These are phyloP conservation scores for Adela reaumurella DNA, from an alignment of 2,888 invertebrate species.

Conservation along the genomic window DNA sequence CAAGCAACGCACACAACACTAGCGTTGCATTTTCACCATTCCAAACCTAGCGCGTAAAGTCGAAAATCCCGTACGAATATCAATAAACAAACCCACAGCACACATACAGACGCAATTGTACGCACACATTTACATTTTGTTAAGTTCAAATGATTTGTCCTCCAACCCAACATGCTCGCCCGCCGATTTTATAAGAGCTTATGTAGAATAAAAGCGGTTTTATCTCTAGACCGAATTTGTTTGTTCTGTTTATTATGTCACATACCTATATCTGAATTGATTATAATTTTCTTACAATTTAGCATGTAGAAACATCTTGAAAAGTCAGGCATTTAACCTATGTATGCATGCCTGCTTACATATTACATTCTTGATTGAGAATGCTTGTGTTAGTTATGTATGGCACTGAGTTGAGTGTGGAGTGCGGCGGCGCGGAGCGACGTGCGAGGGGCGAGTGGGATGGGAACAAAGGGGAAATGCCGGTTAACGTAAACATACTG, in stretches of 20 bases:
- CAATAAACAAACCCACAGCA: constrained; percentile 59
- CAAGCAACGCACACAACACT: constrained; percentile 54
- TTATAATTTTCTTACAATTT: too few relatives aligned
- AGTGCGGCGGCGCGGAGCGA: not conserved
- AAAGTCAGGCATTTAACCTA: too few relatives aligned
- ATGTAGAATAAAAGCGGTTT: too few relatives aligned
- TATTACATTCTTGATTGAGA: too few relatives aligned
- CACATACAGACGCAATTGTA: constrained; percentile 26
- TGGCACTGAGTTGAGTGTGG: not conserved
- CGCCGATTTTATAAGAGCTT: not conserved
- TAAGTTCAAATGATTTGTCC: not conserved
- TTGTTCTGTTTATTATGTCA: too few relatives aligned
- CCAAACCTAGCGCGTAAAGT: too few relatives aligned
- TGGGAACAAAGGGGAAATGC: not conserved
- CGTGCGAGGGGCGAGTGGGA: not conserved
- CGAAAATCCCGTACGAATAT: constrained; percentile 32
- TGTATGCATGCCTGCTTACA: too few relatives aligned
- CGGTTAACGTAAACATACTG: not conserved
- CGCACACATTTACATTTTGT: constrained; percentile 20
- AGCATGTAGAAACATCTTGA: too few relatives aligned
- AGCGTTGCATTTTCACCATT: too few relatives aligned
- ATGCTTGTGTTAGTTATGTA: too few relatives aligned
- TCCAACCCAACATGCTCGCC: not conserved
- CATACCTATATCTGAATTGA: too few relatives aligned
- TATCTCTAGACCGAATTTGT: too few relatives aligned